phyloP scores from a whole-genome alignment of 2,113 vertebrate species.

The Acrocephalus kingi region DNA sequence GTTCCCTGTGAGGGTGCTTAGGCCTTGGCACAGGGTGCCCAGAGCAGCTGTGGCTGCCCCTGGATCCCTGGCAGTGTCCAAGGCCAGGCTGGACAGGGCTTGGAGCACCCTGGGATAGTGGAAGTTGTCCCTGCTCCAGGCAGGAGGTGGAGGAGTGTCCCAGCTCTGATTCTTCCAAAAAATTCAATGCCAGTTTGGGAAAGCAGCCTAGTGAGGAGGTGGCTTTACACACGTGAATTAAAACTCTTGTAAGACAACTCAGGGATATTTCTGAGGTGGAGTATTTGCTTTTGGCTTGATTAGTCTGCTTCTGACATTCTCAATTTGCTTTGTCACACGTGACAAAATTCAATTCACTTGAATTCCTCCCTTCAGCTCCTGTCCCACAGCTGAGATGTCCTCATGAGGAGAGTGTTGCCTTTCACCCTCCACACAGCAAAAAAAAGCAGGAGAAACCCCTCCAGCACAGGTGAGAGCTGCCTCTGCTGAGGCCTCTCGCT shows the following conservation, averaged over 20 bases:
- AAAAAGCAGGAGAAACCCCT: background rate
- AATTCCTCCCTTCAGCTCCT: background rate
- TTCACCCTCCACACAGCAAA: background rate
- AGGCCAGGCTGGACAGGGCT: accelerated
- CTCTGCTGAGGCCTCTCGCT: background rate
- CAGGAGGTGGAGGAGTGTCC: background rate
- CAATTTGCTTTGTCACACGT: accelerated
- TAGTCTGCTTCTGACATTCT: background rate
- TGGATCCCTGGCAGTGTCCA: background rate
- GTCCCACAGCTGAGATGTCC: background rate
- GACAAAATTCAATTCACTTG: background rate
- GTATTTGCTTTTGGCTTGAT: background rate
- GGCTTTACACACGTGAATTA: accelerated
- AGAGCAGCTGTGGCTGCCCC: background rate
- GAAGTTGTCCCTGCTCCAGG: accelerated
- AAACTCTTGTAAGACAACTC: background rate
- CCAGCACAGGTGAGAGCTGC: background rate
- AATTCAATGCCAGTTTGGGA: background rate
- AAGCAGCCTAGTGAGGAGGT: background rate
- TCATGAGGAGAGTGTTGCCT: background rate
- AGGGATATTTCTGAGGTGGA: background rate
- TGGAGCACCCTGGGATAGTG: accelerated
- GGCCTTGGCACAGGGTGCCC: accelerated
- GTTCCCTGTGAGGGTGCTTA: accelerated
- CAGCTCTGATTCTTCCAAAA: background rate